Conservation (phyloP, 2,888 invertebrate species). For the Leucoma salicis region DNA sequence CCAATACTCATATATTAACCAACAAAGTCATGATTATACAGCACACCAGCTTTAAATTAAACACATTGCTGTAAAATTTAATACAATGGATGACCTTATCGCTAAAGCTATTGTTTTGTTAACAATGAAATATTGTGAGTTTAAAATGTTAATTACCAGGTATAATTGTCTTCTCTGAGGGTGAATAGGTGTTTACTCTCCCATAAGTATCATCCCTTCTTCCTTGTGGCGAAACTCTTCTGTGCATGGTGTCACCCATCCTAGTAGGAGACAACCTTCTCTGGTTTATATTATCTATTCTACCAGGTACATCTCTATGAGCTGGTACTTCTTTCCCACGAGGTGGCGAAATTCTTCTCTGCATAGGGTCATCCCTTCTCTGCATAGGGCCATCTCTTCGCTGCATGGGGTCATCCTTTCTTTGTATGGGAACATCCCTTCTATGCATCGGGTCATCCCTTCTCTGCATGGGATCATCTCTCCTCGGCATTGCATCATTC, state of each 20-base stretch:
- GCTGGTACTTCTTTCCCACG: constrained; percentile 8
- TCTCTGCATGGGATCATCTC: constrained; percentile 17
- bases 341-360: constrained; percentile 5
- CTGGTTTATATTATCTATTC: background rate
- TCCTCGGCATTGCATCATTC: constrained; percentile 1
- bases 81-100: too few relatives aligned
- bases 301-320: background rate
- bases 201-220: constrained; percentile 9
- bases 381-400: too few relatives aligned
- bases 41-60: too few relatives aligned
- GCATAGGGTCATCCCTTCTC: constrained; percentile 13
- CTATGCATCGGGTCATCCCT: constrained; percentile 19
- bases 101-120: too few relatives aligned
- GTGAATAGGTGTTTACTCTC: constrained; percentile 24
- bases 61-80: too few relatives aligned
- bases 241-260: constrained; percentile 15
- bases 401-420: constrained; percentile 4
- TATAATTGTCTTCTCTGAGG: constrained; percentile 22
- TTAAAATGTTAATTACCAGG: constrained; percentile 8
- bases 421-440: constrained; percentile 20
- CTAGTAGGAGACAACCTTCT: constrained; percentile 22
- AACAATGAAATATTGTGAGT: too few relatives aligned
- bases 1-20: too few relatives aligned
- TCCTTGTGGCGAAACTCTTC: constrained; percentile 24
- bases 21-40: too few relatives aligned